Evolutionary conservation across 2,113 vertebrate species (phyloP).

Genomic region (Bettongia penicillata): DNA sequence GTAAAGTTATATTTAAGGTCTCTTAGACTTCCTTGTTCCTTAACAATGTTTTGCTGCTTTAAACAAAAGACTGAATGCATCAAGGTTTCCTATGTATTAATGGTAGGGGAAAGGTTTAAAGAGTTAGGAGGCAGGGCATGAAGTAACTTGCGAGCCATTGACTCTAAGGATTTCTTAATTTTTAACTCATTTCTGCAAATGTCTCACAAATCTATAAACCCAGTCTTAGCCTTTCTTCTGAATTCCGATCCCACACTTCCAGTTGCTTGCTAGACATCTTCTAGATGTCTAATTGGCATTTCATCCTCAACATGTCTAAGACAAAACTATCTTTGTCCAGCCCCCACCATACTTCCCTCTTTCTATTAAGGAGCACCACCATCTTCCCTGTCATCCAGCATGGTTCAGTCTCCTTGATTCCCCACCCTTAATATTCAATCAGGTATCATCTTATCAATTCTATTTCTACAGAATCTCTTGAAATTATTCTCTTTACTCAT

Average conservation of each 20-base stretch:
- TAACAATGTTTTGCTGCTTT: not conserved
- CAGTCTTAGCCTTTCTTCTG: not conserved
- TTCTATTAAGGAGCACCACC: not conserved
- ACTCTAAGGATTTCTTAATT: not conserved
- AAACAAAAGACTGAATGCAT: conserved; percentile 4
- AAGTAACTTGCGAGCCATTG: not conserved
- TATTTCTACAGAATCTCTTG: not conserved
- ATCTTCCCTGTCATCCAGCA: not conserved
- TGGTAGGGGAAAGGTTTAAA: not conserved
- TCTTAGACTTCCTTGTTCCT: not conserved
- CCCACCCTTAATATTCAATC: not conserved
- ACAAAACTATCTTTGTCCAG: not conserved
- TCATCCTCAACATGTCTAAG: not conserved
- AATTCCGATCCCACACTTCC: not conserved
- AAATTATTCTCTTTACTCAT: not conserved
- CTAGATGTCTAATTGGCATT: not conserved
- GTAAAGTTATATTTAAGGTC: not conserved
- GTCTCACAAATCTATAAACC: not conserved
- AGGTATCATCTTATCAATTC: not conserved
- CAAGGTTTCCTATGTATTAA: not conserved
- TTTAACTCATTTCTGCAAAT: not conserved
- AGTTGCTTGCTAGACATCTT: not conserved
- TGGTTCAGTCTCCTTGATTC: not conserved
- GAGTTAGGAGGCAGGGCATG: not conserved
- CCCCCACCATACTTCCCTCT: not conserved